Evolutionary conservation across 2,888 invertebrate genomes (phyloP).

Genomic region (Lacanobia wlatinum): DNA sequence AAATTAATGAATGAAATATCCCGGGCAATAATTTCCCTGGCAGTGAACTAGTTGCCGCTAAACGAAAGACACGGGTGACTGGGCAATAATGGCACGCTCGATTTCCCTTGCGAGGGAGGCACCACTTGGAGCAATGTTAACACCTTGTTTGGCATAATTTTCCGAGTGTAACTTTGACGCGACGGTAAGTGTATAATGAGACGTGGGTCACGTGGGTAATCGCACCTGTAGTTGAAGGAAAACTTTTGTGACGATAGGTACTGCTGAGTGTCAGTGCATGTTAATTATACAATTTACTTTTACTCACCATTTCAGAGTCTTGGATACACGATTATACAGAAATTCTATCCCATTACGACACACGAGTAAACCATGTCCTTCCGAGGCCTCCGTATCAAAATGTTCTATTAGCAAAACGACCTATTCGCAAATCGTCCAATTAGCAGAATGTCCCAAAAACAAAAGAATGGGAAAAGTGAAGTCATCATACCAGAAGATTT

Average conservation of each 20-base stretch:
- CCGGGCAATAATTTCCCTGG: slow-evolving; percentile 34
- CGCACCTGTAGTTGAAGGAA: neutral
- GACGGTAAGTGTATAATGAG: slow-evolving; percentile 17
- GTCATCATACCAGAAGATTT: too few species aligned
- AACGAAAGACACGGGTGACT: slow-evolving; percentile 58
- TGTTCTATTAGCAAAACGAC: too few species aligned
- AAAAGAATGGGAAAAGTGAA: too few species aligned
- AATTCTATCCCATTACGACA: too few species aligned
- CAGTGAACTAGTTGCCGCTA: slow-evolving; percentile 51
- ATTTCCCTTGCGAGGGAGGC: slow-evolving; percentile 47
- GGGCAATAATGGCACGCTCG: slow-evolving; percentile 55
- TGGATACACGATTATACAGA: too few species aligned
- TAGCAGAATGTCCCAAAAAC: too few species aligned
- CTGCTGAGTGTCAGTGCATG: too few species aligned
- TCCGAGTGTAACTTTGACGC: slow-evolving; percentile 30
- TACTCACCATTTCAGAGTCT: too few species aligned
- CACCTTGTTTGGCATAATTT: slow-evolving; percentile 48
- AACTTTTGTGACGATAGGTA: neutral
- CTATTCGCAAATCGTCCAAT: too few species aligned
- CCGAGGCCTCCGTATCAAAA: too few species aligned
- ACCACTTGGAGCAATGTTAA: slow-evolving; percentile 38
- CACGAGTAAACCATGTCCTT: too few species aligned
- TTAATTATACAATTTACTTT: too few species aligned
- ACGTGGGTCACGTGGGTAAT: neutral
- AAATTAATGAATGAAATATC: slow-evolving; percentile 35